Evolutionary conservation across 2,113 vertebrate genomes (phyloP).

Genomic region (Gymnogyps californianus): DNA sequence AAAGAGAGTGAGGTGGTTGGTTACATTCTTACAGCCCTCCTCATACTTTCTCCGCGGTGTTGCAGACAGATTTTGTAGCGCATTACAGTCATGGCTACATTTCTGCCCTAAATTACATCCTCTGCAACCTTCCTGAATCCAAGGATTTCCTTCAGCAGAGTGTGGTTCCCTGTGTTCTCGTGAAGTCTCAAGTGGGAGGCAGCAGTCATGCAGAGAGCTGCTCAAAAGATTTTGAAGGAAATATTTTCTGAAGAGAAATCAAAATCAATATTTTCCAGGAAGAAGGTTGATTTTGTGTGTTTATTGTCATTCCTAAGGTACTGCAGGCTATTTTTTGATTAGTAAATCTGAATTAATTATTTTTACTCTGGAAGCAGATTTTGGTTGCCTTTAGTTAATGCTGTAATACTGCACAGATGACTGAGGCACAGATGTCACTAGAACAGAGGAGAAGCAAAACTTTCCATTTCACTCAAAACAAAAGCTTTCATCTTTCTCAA

Average conservation of each 20-base stretch:
- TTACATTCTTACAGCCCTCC: background rate
- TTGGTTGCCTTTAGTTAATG: background rate
- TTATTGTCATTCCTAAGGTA: background rate
- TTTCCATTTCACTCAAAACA: background rate
- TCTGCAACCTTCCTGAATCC: background rate
- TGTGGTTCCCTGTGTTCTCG: background rate
- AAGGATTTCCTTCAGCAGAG: background rate
- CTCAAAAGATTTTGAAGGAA: background rate
- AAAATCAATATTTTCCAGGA: background rate
- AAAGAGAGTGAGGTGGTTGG: background rate
- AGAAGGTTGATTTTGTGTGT: background rate
- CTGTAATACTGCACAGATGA: background rate
- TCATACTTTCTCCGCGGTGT: background rate
- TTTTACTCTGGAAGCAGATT: background rate
- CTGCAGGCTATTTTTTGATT: background rate
- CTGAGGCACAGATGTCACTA: background rate
- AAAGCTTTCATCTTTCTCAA: background rate
- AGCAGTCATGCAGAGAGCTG: background rate
- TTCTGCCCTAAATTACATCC: background rate
- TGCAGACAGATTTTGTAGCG: background rate
- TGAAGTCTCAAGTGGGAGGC: background rate
- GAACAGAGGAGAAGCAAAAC: background rate
- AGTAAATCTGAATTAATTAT: background rate
- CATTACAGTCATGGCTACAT: background rate
- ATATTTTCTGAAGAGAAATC: background rate